Conservation (phyloP, 2,113 vertebrate genomes). For the Labeo rohita region DNA sequence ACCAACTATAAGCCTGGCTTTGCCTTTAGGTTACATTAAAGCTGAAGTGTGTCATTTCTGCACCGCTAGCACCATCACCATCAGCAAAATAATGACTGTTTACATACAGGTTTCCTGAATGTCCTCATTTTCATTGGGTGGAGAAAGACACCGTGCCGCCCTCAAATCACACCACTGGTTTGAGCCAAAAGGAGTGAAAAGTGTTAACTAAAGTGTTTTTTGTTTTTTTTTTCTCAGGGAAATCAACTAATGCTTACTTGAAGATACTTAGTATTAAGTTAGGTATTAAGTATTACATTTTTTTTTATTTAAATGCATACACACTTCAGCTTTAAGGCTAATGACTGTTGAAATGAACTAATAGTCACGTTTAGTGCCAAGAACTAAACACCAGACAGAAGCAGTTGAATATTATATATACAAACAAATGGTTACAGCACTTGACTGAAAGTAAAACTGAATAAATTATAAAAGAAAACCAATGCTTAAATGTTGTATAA, state of each 20-base stretch:
- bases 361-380: background rate
- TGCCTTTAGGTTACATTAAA: background rate
- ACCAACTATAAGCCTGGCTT: background rate
- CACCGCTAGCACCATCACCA: background rate
- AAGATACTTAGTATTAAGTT: background rate
- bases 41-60: background rate
- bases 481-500: slow-evolving; percentile 38
- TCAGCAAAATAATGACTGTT: slow-evolving; percentile 12
- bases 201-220: background rate
- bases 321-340: slow-evolving; percentile 9
- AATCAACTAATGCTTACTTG: slow-evolving; percentile 1
- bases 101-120: background rate
- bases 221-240: background rate
- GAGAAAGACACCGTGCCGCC: background rate
- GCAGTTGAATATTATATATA: background rate
- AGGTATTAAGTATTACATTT: background rate
- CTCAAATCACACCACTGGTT: background rate
- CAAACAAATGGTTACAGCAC: background rate
- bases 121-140: background rate
- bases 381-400: background rate
- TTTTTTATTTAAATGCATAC: background rate
- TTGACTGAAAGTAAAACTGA: background rate
- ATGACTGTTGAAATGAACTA: background rate
- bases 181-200: background rate
- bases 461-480: background rate